Evolutionary conservation across 2,113 vertebrate genomes (phyloP).

Genomic region (Rhea americana): DNA sequence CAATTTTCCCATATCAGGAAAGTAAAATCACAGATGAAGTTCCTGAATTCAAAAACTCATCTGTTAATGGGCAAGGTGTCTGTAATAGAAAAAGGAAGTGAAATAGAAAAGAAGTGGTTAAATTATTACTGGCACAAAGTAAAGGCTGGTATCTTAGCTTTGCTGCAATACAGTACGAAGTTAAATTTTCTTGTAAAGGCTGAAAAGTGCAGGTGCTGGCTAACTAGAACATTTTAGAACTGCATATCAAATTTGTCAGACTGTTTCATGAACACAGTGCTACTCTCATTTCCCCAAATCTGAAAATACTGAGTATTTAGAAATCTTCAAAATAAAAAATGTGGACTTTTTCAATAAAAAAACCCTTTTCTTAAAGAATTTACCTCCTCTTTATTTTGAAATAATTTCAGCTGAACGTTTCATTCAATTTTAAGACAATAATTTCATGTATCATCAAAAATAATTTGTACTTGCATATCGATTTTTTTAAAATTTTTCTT

Average conservation of each 20-base stretch:
- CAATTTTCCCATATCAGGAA: too few species aligned
- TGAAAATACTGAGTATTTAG: not conserved
- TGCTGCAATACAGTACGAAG: not conserved
- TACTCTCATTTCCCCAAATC: not conserved
- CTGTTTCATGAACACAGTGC: not conserved
- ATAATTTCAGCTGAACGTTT: not conserved
- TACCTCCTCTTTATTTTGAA: not conserved
- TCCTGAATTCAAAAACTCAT: not conserved
- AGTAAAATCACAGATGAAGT: not conserved
- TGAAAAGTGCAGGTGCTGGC: not conserved
- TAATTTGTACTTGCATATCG: not conserved
- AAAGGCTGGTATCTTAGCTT: not conserved
- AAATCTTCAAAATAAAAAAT: not conserved
- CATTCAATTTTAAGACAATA: not conserved
- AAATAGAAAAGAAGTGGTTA: not conserved
- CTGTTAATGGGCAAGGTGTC: not conserved
- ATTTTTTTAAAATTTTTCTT: not conserved
- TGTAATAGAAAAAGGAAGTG: not conserved
- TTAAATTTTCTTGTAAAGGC: not conserved
- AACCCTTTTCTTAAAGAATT: not conserved
- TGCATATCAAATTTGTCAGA: not conserved
- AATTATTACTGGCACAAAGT: not conserved
- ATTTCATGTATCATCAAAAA: not conserved
- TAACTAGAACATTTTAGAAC: not conserved
- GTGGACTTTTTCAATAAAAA: not conserved